A percentile compares a stretch with the other conserved stretches of the same genome.
Conservation (phyloP, 2,797 vertebrate genomes). For the Diceros bicornis region DNA sequence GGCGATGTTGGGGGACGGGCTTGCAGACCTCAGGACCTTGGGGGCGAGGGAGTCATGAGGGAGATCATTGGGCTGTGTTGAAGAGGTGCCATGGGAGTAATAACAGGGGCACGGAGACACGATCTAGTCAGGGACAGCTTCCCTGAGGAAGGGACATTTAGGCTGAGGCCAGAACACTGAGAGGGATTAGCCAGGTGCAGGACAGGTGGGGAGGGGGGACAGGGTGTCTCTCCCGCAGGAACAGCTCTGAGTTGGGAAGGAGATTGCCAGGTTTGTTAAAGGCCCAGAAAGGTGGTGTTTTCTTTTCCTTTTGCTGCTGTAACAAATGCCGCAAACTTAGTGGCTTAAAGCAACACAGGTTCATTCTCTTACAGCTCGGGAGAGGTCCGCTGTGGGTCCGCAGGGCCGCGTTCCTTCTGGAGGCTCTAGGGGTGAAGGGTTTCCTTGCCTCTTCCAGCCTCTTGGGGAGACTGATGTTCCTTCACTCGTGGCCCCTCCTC, state of each 20-base stretch:
- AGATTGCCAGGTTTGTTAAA: background rate
- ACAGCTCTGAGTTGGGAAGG: background rate
- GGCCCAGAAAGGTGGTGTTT: background rate
- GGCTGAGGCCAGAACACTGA: background rate
- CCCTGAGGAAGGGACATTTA: background rate
- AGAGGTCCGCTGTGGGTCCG: fast-evolving
- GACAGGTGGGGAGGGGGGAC: background rate
- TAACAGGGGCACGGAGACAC: background rate
- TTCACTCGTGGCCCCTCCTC: background rate
- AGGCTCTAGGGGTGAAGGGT: background rate
- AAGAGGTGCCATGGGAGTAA: background rate
- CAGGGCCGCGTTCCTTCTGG: background rate
- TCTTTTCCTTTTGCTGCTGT: background rate
- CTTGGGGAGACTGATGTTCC: background rate
- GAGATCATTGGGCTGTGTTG: background rate
- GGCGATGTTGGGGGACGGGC: background rate
- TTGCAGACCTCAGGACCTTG: background rate
- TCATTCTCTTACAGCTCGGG: background rate
- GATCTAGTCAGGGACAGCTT: background rate
- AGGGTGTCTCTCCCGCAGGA: too few species aligned
- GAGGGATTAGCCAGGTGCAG: background rate
- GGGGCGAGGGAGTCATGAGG: background rate
- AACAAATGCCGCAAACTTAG: background rate
- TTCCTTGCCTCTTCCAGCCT: background rate
- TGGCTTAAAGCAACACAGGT: background rate